phyloP scores from a whole-genome alignment of 2,888 invertebrate genomes.

The Apamea anceps region DNA sequence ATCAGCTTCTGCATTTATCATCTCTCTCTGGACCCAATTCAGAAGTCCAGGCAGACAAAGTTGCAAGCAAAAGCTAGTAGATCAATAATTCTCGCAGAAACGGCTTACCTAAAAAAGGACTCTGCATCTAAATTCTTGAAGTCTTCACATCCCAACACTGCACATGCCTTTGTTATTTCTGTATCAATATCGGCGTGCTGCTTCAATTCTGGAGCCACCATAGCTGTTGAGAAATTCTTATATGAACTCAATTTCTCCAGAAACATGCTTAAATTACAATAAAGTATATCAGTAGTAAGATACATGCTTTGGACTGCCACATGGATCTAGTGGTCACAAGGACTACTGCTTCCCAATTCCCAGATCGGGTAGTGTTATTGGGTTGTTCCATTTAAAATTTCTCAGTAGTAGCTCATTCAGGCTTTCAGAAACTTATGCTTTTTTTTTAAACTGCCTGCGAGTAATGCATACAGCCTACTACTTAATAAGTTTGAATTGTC shows the following conservation, averaged over 20 bases:
- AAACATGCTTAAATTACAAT: not conserved
- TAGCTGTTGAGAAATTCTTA: slow-evolving; percentile 75
- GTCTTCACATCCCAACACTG: slow-evolving; percentile 86
- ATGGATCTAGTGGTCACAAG: not conserved
- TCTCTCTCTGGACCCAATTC: not conserved
- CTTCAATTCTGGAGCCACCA: slow-evolving; percentile 87
- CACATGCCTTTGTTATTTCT: slow-evolving; percentile 86
- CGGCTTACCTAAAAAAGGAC: slow-evolving; percentile 83
- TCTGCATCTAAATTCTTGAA: slow-evolving; percentile 83
- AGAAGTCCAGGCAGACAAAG: not conserved
- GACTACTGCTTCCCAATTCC: not conserved
- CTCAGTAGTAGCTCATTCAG: not conserved
- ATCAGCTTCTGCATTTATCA: not conserved
- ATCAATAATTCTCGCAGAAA: not conserved
- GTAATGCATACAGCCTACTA: not conserved
- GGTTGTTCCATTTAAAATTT: not conserved
- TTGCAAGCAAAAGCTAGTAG: not conserved
- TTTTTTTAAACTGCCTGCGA: no score
- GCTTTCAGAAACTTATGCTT: not conserved
- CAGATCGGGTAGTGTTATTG: not conserved
- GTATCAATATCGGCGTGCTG: slow-evolving; percentile 80
- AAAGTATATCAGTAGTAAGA: not conserved
- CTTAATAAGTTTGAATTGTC: not conserved
- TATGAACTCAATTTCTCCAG: not conserved
- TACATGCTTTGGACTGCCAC: not conserved